Conservation (phyloP, 1,140 invertebrate genomes). For the Pogonomyrmex californicus region DNA sequence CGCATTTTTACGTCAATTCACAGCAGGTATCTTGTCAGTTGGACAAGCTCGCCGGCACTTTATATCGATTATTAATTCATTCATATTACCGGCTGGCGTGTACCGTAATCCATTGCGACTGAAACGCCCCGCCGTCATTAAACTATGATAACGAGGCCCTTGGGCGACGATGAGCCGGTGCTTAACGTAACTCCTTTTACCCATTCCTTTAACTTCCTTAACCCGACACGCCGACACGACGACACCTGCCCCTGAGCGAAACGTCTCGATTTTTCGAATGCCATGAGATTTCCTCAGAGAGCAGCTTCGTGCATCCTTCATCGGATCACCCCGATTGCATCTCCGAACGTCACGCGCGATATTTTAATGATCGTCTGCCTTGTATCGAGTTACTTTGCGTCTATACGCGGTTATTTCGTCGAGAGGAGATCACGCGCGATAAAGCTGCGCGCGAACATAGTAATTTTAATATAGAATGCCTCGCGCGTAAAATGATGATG, state of each 20-base stretch:
- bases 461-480: constrained; percentile 49
- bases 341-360: constrained; percentile 29
- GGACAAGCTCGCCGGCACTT: constrained; percentile 64
- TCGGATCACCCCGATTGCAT: constrained; percentile 41
- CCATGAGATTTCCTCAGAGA: constrained; percentile 5
- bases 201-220: constrained; percentile 50
- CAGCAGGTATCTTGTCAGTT: constrained; percentile 1
- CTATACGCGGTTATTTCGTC: background rate
- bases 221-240: constrained; percentile 41
- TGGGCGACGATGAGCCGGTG: constrained; percentile 38
- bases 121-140: constrained; percentile 61
- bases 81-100: constrained; percentile 53
- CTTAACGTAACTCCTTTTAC: constrained; percentile 52
- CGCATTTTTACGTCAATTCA: constrained; percentile 5
- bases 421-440: constrained; percentile 16
- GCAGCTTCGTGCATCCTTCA: constrained; percentile 5
- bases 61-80: constrained; percentile 75
- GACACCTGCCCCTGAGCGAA: constrained; percentile 52
- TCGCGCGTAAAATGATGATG: constrained; percentile 26
- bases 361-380: constrained; percentile 37
- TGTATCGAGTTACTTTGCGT: constrained; percentile 11
- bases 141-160: constrained; percentile 62
- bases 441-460: constrained; percentile 7
- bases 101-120: constrained; percentile 52
- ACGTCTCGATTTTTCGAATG: background rate